A percentile compares a stretch with the other conserved stretches of the same genome.
These are phyloP conservation scores for Tachypleus tridentatus DNA, from an alignment of 1,140 invertebrate genomes.

Conservation along the genomic window DNA sequence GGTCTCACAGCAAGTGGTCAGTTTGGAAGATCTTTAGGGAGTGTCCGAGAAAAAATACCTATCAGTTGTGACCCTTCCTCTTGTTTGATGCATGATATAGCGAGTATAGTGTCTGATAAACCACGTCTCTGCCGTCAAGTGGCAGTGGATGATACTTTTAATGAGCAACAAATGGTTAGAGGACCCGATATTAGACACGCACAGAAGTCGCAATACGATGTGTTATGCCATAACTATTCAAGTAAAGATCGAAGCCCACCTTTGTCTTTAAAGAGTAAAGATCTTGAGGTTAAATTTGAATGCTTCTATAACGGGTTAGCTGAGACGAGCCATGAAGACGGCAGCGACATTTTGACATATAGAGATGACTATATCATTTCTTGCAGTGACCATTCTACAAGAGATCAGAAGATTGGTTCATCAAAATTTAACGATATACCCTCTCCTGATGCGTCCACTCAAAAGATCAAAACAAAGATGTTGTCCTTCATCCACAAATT, in stretches of 20 bases:
- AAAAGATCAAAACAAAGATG: too few species aligned
- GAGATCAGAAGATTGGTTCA: constrained; percentile 5
- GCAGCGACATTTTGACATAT: constrained; percentile 18
- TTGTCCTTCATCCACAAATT: too few species aligned
- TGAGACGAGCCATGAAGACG: constrained; percentile 22
- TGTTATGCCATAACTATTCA: constrained; percentile 17
- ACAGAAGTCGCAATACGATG: background rate
- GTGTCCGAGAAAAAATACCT: constrained; percentile 5
- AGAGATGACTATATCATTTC: constrained; percentile 22
- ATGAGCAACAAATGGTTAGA: too few species aligned
- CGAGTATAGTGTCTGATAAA: constrained; percentile 11
- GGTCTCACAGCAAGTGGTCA: background rate
- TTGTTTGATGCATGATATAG: background rate
- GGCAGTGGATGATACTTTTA: constrained; percentile 15
- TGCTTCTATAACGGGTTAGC: constrained; percentile 24
- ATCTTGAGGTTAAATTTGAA: constrained; percentile 23
- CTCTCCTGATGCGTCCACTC: too few species aligned
- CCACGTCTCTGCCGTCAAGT: constrained; percentile 21
- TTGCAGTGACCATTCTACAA: constrained; percentile 10
- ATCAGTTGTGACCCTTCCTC: background rate
- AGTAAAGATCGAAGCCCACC: constrained; percentile 15
- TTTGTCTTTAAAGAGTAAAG: constrained; percentile 15
- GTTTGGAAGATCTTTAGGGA: constrained; percentile 1
- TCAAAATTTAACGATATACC: background rate
- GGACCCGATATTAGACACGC: too few species aligned